phyloP scores from a whole-genome alignment of 2,888 invertebrate species.

The Mesorhabditis sp. region DNA sequence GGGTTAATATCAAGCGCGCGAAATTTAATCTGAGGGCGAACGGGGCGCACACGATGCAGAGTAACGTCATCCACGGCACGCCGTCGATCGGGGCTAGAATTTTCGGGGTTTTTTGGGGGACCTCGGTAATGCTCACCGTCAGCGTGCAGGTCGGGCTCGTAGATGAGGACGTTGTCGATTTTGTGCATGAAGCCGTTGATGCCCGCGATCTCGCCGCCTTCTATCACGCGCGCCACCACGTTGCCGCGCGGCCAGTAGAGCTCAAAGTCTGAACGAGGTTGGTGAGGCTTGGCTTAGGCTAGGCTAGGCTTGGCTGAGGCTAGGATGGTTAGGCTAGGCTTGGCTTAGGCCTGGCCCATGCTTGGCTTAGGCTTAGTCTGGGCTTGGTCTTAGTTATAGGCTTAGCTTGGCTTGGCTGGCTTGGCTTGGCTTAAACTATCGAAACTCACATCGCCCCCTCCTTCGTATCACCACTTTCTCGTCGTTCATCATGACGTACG shows the following conservation, averaged over 20 bases:
- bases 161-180: slow-evolving; percentile 77
- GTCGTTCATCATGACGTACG: slow-evolving; percentile 59
- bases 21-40: background rate
- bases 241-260: slow-evolving; percentile 58
- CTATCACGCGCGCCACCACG: slow-evolving; percentile 52
- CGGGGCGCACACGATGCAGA: background rate
- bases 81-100: slow-evolving; percentile 2
- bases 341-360: background rate
- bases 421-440: background rate
- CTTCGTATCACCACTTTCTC: slow-evolving; percentile 56
- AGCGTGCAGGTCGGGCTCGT: slow-evolving; percentile 53
- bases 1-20: background rate
- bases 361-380: background rate
- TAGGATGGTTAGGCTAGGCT: background rate
- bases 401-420: background rate
- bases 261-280: slow-evolving; percentile 49
- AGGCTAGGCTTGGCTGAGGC: background rate
- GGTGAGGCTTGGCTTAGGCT: background rate
- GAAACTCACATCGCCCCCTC: slow-evolving; percentile 52
- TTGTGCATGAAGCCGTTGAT: slow-evolving; percentile 93
- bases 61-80: background rate
- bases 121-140: slow-evolving; percentile 10
- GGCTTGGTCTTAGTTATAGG: background rate
- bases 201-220: slow-evolving; percentile 81
- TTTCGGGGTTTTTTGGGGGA: background rate